Conservation (phyloP, 2,797 vertebrate genomes). For the Oreortyx pictus region DNA sequence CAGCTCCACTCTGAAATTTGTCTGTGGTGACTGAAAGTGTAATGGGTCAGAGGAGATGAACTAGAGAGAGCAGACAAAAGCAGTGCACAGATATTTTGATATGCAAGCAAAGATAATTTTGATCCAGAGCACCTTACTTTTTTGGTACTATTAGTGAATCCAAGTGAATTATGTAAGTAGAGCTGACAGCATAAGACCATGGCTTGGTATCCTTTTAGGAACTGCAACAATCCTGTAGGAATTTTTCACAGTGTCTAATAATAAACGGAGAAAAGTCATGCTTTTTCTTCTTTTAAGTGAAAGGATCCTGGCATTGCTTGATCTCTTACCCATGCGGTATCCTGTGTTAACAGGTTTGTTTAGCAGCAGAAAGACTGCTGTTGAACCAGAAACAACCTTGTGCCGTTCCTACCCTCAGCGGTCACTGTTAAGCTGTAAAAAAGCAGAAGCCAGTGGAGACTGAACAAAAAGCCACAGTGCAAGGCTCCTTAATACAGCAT, state of each 20-base stretch:
- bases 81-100: not conserved
- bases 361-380: not conserved
- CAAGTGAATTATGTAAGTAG: not conserved
- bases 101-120: not conserved
- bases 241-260: not conserved
- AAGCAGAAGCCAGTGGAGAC: not conserved
- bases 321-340: not conserved
- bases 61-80: not conserved
- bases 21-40: not conserved
- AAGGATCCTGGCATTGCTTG: not conserved
- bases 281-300: not conserved
- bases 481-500: rapidly evolving
- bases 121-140: not conserved
- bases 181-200: not conserved
- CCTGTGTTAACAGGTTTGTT: not conserved
- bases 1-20: not conserved
- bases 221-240: not conserved
- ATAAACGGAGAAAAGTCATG: not conserved
- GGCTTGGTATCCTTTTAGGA: not conserved
- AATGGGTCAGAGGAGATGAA: no score
- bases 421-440: not conserved
- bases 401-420: not conserved
- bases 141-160: not conserved
- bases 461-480: not conserved
- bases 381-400: not conserved